Evolutionary conservation across 1,140 invertebrate genomes (phyloP), one percentile per base, ranked within the genome.

Genomic region (Drosophila burlai): DNA sequence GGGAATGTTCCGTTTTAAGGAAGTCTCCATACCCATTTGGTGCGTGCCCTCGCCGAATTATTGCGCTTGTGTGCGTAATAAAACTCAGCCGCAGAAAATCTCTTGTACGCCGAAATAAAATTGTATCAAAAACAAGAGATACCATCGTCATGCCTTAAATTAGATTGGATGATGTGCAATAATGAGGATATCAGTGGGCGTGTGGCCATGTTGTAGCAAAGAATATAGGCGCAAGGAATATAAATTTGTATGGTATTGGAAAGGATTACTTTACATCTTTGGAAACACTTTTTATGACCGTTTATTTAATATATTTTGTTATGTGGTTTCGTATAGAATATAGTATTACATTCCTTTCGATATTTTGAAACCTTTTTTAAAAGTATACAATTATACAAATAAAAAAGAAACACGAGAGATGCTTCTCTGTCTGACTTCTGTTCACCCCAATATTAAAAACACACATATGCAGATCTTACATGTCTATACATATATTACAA

Each of bases 121-220:
- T 75, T 76, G 79, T 80, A 77, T 73, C 62, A 76, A 77, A 74
- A 73, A 85, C 63, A 76, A 76, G 80, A 77, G 64, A 55, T 24
- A 60, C 62, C 65, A 80, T 79, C 54, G 49, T 50, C 69, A 58
- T 67, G 64, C 60, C 74, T 79, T 76, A 66, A 90, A 90, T 90
- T 77, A 82, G 85, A 90, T 90, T 73, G 89, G 79, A 90, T 91
- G 79, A 90, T 91, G 85, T 90, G 85, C 76, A 72, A 90, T 90
- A 85, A 90, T 90, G 85, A 90, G 67, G 67, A 73, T 73, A 38
- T 55, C 18, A 40, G 24, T 16, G 54, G 40, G 60, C 26, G 46
- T 74, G 26, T 42, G 42, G 18, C 6, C 8, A 5, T 62, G 15
- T 42, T 3, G 47, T 16, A 11, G 16, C 15, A 38, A 66, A 46